Percentiles rank a stretch among this genome's conserved stretches.
Conservation (phyloP, 2,888 invertebrate genomes). For the Agrotis ipsilon region DNA sequence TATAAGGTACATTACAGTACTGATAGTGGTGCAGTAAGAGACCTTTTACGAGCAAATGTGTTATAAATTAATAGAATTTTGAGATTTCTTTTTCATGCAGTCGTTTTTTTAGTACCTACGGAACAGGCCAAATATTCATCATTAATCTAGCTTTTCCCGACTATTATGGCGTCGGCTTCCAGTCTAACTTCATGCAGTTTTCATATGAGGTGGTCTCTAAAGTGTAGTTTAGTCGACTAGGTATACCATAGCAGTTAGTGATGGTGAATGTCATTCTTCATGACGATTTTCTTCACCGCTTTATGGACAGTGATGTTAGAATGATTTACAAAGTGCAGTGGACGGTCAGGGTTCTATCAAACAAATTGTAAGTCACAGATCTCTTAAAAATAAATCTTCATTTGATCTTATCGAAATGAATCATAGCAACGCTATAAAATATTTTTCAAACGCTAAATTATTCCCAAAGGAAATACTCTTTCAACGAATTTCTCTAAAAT, state of each 20-base stretch:
- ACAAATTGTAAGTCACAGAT: not conserved
- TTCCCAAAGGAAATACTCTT: conserved; percentile 21
- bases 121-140: not conserved
- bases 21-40: too few relatives aligned
- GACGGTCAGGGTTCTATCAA: not conserved
- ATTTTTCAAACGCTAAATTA: not conserved
- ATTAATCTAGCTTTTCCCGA: too few relatives aligned
- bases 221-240: too few relatives aligned
- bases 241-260: too few relatives aligned
- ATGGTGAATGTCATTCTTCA: not conserved
- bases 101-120: not conserved
- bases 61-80: conserved; percentile 16
- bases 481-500: conserved; percentile 41
- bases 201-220: too few relatives aligned
- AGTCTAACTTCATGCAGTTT: too few relatives aligned
- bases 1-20: too few relatives aligned
- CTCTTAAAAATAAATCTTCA: not conserved
- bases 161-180: too few relatives aligned
- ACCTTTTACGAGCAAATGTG: too few relatives aligned
- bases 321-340: too few relatives aligned
- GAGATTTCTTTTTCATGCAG: not conserved
- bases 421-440: conserved; percentile 23
- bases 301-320: not conserved
- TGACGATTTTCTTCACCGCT: not conserved
- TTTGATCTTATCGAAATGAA: conserved; percentile 9